Evolutionary conservation across 2,797 vertebrate genomes (phyloP).

Genomic region (Corythornis leucogaster): DNA sequence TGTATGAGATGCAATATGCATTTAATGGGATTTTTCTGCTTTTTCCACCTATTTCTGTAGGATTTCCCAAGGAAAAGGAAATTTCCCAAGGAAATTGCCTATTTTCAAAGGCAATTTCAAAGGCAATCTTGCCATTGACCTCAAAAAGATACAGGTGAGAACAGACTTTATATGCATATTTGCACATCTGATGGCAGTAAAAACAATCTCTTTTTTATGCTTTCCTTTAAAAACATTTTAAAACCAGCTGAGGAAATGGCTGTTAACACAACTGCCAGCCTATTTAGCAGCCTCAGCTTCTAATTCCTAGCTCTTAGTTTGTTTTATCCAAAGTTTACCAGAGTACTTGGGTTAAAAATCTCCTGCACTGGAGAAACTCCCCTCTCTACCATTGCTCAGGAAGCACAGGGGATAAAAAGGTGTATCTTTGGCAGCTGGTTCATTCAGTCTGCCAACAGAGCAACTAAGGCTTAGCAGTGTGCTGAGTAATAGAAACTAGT

Average conservation of each 20-base stretch:
- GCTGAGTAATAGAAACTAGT: neutral
- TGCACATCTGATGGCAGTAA: slow-evolving; percentile 47
- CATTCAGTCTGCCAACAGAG: neutral
- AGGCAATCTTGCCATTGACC: neutral
- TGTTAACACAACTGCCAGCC: slow-evolving; percentile 22
- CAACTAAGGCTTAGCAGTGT: neutral
- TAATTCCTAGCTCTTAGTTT: slow-evolving; percentile 8
- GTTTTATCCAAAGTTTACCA: slow-evolving; percentile 31
- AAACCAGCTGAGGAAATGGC: slow-evolving; percentile 14
- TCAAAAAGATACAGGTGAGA: slow-evolving; percentile 10
- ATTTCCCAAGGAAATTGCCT: too few species aligned
- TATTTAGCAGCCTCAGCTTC: slow-evolving; percentile 19
- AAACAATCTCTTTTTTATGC: slow-evolving; percentile 29
- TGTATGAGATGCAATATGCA: neutral
- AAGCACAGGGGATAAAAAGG: slow-evolving; percentile 11
- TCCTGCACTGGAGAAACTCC: slow-evolving; percentile 3
- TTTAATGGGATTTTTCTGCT: neutral
- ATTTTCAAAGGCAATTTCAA: neutral
- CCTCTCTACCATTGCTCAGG: neutral
- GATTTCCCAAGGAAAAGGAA: neutral
- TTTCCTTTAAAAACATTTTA: slow-evolving; percentile 14
- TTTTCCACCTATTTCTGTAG: neutral
- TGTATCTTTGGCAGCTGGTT: slow-evolving; percentile 27
- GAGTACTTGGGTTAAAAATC: slow-evolving; percentile 6
- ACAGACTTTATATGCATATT: neutral